These are phyloP conservation scores for Lathamus discolor DNA, from an alignment of 2,113 vertebrate species.

Conservation along the genomic window DNA sequence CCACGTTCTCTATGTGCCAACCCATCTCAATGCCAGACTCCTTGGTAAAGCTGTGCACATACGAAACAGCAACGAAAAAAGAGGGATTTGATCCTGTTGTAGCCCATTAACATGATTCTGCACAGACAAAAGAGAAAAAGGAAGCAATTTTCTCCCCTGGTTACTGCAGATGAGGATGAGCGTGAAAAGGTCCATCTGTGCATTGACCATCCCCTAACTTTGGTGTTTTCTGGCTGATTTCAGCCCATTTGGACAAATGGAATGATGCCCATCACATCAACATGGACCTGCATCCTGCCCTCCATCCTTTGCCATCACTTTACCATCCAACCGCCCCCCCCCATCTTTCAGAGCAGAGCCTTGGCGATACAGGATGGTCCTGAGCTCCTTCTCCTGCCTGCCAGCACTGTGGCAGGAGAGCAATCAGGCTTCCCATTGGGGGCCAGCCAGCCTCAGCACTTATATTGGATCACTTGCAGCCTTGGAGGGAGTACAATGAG, in stretches of 20 bases:
- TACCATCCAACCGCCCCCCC: neutral
- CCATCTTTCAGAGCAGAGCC: neutral
- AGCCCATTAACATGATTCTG: neutral
- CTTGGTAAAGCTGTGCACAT: neutral
- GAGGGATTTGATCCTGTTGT: neutral
- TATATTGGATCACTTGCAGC: neutral
- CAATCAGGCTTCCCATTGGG: neutral
- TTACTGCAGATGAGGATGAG: neutral
- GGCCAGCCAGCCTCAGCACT: neutral
- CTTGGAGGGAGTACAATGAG: neutral
- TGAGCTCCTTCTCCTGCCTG: neutral
- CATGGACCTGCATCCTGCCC: neutral
- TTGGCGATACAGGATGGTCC: neutral
- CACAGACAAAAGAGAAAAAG: neutral
- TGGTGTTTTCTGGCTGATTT: neutral
- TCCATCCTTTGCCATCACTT: neutral
- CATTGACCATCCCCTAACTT: neutral
- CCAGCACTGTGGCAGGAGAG: fast-evolving
- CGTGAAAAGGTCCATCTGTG: neutral
- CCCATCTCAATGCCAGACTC: neutral
- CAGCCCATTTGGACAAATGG: neutral
- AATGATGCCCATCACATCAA: neutral
- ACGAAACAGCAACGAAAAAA: neutral
- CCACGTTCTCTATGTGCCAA: neutral
- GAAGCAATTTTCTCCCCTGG: neutral